Evolutionary conservation across 2,888 invertebrate genomes (phyloP).

Genomic region (Chymomyza caudatula): DNA sequence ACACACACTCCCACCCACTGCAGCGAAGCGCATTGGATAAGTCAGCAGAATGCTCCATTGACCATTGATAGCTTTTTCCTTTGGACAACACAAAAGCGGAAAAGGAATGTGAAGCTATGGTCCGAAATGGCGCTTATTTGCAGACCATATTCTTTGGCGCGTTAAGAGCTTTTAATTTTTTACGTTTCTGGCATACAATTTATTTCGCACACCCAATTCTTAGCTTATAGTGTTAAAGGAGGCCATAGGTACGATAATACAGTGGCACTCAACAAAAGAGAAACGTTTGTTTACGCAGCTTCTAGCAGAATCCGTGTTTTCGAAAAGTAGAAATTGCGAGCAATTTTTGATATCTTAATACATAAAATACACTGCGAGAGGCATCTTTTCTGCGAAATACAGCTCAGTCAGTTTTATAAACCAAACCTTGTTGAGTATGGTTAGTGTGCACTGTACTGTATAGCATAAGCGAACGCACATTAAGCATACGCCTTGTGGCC

Average conservation of each 20-base stretch:
- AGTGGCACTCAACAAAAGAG: neutral
- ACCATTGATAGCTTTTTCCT: conserved; percentile 41
- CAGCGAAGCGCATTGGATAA: conserved; percentile 41
- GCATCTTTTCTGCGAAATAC: too few relatives aligned
- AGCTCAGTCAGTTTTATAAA: too few relatives aligned
- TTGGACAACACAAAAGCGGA: neutral
- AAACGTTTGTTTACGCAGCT: neutral
- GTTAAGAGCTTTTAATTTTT: conserved; percentile 56
- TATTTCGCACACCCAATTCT: neutral
- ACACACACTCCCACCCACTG: conserved; percentile 8
- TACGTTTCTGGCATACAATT: conserved; percentile 54
- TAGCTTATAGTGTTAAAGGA: neutral
- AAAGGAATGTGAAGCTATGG: conserved; percentile 2
- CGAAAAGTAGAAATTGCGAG: too few relatives aligned
- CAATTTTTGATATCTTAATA: too few relatives aligned
- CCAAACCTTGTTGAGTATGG: too few relatives aligned
- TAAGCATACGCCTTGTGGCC: neutral
- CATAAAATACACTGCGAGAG: too few relatives aligned
- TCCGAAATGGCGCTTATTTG: conserved; percentile 56
- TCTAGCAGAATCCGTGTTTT: too few relatives aligned
- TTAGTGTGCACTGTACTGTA: neutral
- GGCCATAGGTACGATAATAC: neutral
- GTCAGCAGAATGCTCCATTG: conserved; percentile 67
- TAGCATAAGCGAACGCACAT: neutral
- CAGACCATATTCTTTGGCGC: conserved; percentile 17